phyloP scores from a whole-genome alignment of 2,888 invertebrate species.

The Drosophila lacicola region DNA sequence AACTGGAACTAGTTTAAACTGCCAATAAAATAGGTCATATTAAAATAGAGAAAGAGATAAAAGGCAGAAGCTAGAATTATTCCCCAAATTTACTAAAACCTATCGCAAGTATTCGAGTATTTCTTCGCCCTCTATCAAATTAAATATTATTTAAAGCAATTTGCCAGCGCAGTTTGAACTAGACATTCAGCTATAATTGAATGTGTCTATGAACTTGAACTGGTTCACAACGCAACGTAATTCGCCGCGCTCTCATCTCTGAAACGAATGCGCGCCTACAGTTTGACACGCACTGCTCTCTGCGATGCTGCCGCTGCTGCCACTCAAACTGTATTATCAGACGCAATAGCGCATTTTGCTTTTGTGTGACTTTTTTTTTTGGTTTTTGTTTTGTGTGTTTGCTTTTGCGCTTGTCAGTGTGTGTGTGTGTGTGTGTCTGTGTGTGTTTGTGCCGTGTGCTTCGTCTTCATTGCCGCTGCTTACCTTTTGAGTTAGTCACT shows the following conservation, averaged over 20 bases:
- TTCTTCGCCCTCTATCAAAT: too few species aligned
- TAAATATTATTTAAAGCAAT: too few species aligned
- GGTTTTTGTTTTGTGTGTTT: slow-evolving; percentile 51
- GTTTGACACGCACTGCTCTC: slow-evolving; percentile 22
- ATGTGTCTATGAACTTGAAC: slow-evolving; percentile 22
- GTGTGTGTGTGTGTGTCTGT: slow-evolving; percentile 10
- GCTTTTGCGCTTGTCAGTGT: slow-evolving; percentile 56
- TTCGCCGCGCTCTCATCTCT: slow-evolving; percentile 14
- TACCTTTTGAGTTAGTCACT: slow-evolving; percentile 73
- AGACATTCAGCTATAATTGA: not conserved
- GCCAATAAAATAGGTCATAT: too few species aligned
- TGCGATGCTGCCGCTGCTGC: not conserved
- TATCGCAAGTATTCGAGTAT: too few species aligned
- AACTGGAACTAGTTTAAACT: too few species aligned
- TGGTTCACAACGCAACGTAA: slow-evolving; percentile 32
- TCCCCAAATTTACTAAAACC: too few species aligned
- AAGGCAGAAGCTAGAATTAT: too few species aligned
- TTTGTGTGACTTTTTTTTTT: slow-evolving; percentile 35
- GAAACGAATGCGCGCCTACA: not conserved
- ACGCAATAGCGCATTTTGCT: slow-evolving; percentile 33
- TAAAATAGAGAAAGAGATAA: too few species aligned
- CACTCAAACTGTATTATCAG: slow-evolving; percentile 68
- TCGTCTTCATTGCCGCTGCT: slow-evolving; percentile 53
- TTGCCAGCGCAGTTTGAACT: not conserved
- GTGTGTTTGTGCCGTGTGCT: slow-evolving; percentile 35